A percentile compares a stretch with the other conserved stretches of the same genome.
phyloP scores from a whole-genome alignment of 2,888 invertebrate species.

The Anthrax anthrax region DNA sequence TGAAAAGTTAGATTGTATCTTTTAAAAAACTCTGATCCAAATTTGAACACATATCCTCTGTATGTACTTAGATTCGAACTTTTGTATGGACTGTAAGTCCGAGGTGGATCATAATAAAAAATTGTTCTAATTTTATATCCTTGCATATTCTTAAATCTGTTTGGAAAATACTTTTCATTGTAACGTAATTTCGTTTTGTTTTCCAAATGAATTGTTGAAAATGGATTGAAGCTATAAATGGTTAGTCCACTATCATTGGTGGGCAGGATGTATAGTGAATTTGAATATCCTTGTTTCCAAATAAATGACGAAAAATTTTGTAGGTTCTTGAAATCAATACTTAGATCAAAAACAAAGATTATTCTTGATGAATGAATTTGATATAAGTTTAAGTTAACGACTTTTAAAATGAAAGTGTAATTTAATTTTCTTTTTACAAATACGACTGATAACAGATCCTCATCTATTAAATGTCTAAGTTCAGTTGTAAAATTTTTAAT shows the following conservation, averaged over 20 bases:
- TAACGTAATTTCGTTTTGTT: not conserved
- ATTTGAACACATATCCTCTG: not conserved
- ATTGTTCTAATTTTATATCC: not conserved
- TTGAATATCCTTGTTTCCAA: not conserved
- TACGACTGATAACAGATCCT: not conserved
- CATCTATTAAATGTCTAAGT: not conserved
- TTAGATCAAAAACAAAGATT: not conserved
- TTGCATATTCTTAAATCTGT: not conserved
- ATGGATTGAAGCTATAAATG: not conserved
- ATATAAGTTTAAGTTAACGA: not conserved
- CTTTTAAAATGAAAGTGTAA: not conserved
- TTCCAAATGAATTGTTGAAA: not conserved
- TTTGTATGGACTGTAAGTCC: not conserved
- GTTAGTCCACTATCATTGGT: not conserved
- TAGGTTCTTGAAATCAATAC: not conserved
- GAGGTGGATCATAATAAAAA: not conserved
- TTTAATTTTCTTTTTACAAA: not conserved
- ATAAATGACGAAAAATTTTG: not conserved
- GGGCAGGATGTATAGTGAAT: not conserved
- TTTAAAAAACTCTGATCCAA: not conserved
- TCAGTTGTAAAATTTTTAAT: not conserved
- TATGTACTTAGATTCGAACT: not conserved
- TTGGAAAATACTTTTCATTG: not conserved
- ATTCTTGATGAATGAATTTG: not conserved
- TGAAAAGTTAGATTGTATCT: not conserved